Percentiles rank a stretch among this genome's conserved stretches.
phyloP scores from a whole-genome alignment of 2,888 invertebrate genomes.

The Macrosiphum euphorbiae region DNA sequence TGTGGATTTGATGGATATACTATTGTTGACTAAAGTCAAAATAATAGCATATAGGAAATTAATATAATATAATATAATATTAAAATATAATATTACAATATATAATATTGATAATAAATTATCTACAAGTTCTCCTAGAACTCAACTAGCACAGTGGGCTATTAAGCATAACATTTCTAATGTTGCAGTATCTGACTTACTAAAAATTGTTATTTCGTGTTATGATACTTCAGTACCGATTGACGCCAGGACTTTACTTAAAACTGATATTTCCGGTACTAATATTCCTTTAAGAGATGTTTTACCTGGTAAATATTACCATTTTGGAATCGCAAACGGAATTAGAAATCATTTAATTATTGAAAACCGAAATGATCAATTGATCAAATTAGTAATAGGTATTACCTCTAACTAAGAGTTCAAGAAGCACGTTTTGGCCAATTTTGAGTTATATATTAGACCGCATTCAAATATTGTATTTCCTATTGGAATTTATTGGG shows the following conservation, averaged over 20 bases:
- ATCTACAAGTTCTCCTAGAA: no score
- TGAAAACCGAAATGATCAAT: neutral
- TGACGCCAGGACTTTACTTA: neutral
- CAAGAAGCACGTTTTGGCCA: neutral
- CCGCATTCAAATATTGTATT: neutral
- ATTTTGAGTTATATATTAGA: conserved; percentile 2
- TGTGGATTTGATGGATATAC: no score
- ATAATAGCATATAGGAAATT: no score
- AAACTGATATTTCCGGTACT: neutral
- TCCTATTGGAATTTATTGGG: conserved; percentile 16
- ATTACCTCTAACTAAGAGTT: conserved; percentile 22
- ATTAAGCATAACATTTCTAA: no score
- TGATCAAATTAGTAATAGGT: no score
- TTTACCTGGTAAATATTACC: conserved; percentile 12
- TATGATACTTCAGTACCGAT: neutral
- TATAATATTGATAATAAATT: no score
- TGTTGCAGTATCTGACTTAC: no score
- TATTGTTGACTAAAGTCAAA: no score
- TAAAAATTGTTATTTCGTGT: neutral
- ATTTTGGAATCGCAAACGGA: conserved; percentile 6
- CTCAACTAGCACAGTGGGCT: no score
- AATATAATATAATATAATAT: no score
- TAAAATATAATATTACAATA: no score
- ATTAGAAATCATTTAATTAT: neutral
- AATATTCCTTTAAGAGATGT: no score